phyloP scores from a whole-genome alignment of 2,113 vertebrate genomes.

The Prunella himalayana region DNA sequence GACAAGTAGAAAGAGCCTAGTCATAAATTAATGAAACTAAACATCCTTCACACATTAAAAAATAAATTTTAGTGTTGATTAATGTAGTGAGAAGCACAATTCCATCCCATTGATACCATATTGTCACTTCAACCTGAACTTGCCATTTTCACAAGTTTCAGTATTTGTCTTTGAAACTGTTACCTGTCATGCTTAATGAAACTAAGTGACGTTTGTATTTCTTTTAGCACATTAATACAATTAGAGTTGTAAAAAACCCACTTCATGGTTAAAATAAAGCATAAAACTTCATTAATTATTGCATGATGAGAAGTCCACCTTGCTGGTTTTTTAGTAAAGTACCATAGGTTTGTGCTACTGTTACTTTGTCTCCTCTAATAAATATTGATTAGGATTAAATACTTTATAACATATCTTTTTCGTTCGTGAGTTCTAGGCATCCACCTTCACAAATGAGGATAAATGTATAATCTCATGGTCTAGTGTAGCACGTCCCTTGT shows the following conservation, averaged over 20 bases:
- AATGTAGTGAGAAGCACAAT: not conserved
- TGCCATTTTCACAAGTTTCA: not conserved
- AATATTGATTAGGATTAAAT: conserved; percentile 57
- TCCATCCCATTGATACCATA: not conserved
- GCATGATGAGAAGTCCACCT: not conserved
- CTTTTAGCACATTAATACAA: conserved; percentile 9
- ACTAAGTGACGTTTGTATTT: not conserved
- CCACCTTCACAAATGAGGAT: conserved; percentile 48
- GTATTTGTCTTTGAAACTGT: conserved; percentile 13
- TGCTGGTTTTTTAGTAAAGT: not conserved
- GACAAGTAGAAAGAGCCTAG: not conserved
- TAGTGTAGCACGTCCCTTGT: not conserved
- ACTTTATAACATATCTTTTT: conserved; percentile 5
- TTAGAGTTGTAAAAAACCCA: not conserved
- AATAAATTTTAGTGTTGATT: not conserved
- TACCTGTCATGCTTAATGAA: conserved; percentile 15
- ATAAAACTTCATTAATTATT: conserved; percentile 17
- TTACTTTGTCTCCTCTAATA: conserved; percentile 50
- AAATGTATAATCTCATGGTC: conserved; percentile 35
- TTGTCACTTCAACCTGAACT: not conserved
- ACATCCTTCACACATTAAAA: not conserved
- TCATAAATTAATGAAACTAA: not conserved
- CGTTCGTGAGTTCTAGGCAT: conserved; percentile 1
- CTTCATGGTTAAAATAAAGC: conserved; percentile 36
- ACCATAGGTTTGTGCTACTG: not conserved